These are phyloP conservation scores for Coracopsis vasa DNA, from an alignment of 2,113 vertebrate species.

Conservation along the genomic window DNA sequence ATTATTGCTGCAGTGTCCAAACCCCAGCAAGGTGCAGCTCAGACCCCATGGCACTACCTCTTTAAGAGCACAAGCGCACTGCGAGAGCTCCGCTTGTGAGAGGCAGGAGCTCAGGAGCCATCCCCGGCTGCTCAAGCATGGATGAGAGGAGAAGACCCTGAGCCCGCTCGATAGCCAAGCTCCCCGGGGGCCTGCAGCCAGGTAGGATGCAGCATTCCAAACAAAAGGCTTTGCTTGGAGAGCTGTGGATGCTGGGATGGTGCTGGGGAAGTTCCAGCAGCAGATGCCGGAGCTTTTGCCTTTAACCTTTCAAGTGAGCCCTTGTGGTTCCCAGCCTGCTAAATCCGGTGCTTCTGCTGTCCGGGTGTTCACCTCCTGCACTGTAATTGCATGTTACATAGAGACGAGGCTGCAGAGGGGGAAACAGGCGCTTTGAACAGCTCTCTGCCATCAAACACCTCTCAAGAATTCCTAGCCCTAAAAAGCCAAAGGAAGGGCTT, in stretches of 20 bases:
- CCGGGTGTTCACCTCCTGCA: background rate
- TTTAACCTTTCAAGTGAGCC: background rate
- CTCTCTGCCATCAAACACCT: background rate
- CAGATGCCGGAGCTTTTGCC: background rate
- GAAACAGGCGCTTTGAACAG: background rate
- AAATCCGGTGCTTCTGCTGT: background rate
- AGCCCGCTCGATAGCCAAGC: background rate
- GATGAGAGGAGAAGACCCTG: background rate
- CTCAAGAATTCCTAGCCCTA: background rate
- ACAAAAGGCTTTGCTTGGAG: background rate
- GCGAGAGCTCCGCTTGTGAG: background rate
- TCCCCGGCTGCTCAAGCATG: background rate
- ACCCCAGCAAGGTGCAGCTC: fast-evolving
- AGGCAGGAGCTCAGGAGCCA: background rate
- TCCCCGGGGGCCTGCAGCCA: background rate
- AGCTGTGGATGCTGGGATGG: background rate
- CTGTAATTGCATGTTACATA: background rate
- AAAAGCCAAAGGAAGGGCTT: background rate
- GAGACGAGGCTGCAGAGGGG: background rate
- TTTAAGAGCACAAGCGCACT: slow-evolving; percentile 24
- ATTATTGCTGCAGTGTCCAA: fast-evolving
- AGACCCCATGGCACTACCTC: background rate
- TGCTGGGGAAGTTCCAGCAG: background rate
- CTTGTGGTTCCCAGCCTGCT: fast-evolving
- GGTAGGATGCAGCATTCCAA: fast-evolving